Conservation (phyloP, 2,113 vertebrate species). For the Mormoops blainvillei region DNA sequence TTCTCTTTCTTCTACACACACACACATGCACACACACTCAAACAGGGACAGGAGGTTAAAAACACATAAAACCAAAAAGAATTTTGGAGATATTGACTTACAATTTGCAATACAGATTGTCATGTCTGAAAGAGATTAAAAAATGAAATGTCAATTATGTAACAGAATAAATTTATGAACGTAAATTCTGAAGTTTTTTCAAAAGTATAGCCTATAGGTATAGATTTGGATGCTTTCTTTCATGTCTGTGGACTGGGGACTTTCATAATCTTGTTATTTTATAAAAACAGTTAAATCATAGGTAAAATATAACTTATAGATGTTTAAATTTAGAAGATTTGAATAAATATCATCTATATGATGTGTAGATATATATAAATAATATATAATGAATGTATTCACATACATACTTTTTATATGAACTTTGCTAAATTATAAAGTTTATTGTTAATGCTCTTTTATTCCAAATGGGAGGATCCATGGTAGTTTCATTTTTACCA, state of each 20-base stretch:
- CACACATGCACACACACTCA: neutral
- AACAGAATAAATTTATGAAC: constrained; percentile 15
- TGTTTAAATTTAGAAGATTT: neutral
- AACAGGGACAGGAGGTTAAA: neutral
- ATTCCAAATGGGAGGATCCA: neutral
- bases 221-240: constrained; percentile 18
- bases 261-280: constrained; percentile 40
- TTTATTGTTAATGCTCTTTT: neutral
- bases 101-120: neutral
- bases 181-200: constrained; percentile 15
- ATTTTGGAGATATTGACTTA: neutral
- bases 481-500: neutral
- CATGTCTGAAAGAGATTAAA: constrained; percentile 6
- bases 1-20: rapidly evolving
- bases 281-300: neutral
- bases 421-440: neutral
- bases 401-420: neutral
- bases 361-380: neutral
- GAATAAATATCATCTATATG: neutral
- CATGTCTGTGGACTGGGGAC: neutral
- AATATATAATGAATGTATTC: neutral
- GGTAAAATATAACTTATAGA: neutral
- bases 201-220: neutral
- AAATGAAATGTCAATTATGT: constrained; percentile 32
- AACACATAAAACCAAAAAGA: neutral